Evolutionary conservation across 2,888 invertebrate genomes (phyloP).

Genomic region (Smittia sp.): DNA sequence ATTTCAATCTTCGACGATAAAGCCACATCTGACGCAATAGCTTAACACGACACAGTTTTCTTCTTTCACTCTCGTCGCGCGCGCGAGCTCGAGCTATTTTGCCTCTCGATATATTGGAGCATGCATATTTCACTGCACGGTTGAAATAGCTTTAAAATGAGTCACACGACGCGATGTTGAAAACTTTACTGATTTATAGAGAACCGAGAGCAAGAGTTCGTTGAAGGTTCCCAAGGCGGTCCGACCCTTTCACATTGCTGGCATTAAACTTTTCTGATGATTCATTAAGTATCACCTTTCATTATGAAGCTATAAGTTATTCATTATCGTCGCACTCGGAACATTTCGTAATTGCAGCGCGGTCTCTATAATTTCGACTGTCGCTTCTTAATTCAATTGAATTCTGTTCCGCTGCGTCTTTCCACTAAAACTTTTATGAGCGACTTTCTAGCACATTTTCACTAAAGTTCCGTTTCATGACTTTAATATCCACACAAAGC

Average conservation of each 20-base stretch:
- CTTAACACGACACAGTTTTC: neutral
- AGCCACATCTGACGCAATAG: conserved; percentile 11
- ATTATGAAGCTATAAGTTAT: conserved; percentile 14
- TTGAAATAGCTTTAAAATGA: conserved; percentile 21
- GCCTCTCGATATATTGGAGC: conserved; percentile 1
- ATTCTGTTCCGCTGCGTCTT: neutral
- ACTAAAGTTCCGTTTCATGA: conserved; percentile 16
- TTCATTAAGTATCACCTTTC: conserved; percentile 20
- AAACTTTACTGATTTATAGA: conserved; percentile 9
- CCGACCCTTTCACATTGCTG: neutral
- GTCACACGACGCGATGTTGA: neutral
- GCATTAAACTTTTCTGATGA: conserved; percentile 17
- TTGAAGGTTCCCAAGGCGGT: neutral
- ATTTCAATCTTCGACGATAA: neutral
- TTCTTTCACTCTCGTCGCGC: neutral
- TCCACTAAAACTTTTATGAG: neutral
- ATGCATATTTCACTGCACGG: conserved; percentile 13
- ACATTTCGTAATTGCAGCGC: conserved; percentile 6
- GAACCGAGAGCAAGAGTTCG: neutral
- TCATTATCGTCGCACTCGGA: conserved; percentile 4
- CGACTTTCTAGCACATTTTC: conserved; percentile 13
- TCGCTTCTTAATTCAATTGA: neutral
- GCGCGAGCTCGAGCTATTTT: neutral
- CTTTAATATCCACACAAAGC: conserved; percentile 16
- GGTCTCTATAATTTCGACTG: neutral